phyloP scores from a whole-genome alignment of 2,113 vertebrate genomes.

The Chloropsis cyanopogon region DNA sequence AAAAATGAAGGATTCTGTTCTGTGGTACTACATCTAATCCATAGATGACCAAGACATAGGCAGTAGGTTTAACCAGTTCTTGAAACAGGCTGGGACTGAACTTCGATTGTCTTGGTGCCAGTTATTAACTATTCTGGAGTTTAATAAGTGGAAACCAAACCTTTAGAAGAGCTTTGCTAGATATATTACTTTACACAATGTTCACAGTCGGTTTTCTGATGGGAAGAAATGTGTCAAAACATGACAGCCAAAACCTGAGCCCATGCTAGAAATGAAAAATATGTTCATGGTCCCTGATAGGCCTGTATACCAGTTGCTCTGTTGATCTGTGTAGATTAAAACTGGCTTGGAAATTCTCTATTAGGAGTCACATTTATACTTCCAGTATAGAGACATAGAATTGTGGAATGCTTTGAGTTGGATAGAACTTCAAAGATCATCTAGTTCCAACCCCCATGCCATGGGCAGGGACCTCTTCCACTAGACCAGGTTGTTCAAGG shows the following conservation, averaged over 20 bases:
- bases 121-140: not conserved
- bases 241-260: not conserved
- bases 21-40: not conserved
- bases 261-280: not conserved
- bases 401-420: not conserved
- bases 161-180: not conserved
- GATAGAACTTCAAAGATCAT: not conserved
- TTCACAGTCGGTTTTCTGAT: not conserved
- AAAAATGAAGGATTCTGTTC: not conserved
- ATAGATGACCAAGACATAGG: not conserved
- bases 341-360: not conserved
- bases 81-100: not conserved
- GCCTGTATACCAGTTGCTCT: not conserved
- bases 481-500: not conserved
- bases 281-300: not conserved
- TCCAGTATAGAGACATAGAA: not conserved
- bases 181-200: not conserved
- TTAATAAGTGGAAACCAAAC: not conserved
- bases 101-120: not conserved
- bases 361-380: not conserved
- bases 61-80: not conserved
- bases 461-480: not conserved
- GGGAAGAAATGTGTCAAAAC: not conserved
- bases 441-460: not conserved
- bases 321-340: not conserved